Base-by-base conservation (phyloP, 2,888 invertebrate species). In the Diabrotica balteata region DNA sequence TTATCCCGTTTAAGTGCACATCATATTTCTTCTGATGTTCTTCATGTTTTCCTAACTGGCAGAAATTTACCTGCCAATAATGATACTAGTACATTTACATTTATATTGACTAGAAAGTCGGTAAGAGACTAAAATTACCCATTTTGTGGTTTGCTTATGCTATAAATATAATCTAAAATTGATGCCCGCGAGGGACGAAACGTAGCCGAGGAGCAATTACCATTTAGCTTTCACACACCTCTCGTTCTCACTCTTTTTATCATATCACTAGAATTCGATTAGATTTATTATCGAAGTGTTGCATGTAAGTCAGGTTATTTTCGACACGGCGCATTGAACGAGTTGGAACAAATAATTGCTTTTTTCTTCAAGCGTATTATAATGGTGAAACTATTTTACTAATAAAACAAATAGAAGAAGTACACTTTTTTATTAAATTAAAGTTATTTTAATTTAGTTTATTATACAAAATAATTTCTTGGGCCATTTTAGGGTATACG, bases 91-190 rank as follows among this genome's bases (percentile, higher is more conserved):
- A 55, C 59, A 72, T 72, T 69, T 65, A 72, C 69, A 72, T 72
- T 69, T 72, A 69, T 67, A 72, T 72, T 69, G 69, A 53, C 69
- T 72, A 72, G 72, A 69, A 72, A 72, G 69, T 67, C 45, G 60
- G 67, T 47, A 62, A 63, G 45, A 59, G 62, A 69, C 67, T 66
- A 60, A 67, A 69, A 72, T 72, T 72, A 72, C 60, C 66, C 69
- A 67, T 72, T 69, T 72, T 63, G 72, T 69, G 69, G 65, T 67
- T 67, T 66, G 64, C 71, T 66, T 65, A 60, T 59, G 71, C 66
- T 64, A 63, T 71, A 69, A 67, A 69, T 63, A 69, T 71, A 71
- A 71, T 71, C 69, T 67, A 69, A 71, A 71, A 71, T 71, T 69
- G 65, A 59, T 58, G 60, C 63, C 71, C 64, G 32, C 53, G 51